Base-by-base conservation (phyloP, 2,888 invertebrate genomes). In the Ennomos erosarius region DNA sequence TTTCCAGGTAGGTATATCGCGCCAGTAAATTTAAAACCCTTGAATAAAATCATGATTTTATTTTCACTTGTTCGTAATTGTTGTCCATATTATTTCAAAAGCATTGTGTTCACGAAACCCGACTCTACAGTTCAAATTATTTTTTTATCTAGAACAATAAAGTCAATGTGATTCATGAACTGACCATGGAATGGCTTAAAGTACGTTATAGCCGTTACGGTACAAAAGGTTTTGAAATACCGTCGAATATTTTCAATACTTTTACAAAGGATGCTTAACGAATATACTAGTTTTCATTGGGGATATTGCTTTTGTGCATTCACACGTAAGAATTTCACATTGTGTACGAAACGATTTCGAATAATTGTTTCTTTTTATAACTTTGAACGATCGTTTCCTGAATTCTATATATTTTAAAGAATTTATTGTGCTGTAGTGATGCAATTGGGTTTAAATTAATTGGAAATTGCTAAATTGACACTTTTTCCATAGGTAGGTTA, bases 241-340 rank as follows among this genome's bases (percentile, higher is more conserved):
- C 50, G 55, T 53, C 52, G 62, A 65, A 65, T 58, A 64, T 66
- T 81, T 84, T 76, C 75, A 75, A 78, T 75, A 71, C 72, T 76
- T 69, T 78, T 79, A 84, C 85, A 88, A 86, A 85, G 81, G 77
- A 76, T 78, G 79, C 80, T 84, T 88, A 87, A 87, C 85, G 83
- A 87, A 80, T 16, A 16, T 76, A 73, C 79, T 82, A 85, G 86
- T 82, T 85, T 87, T 78, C 81, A 86, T 79, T 82, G 76, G 38
- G 78, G 78, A 82, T 89, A 88, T 89, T 89, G 86, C 83, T 79
- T 83, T 87, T 88, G 87, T 86, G 82, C 84, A 83, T 64, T 82
- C 86, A 82, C 79, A 78, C 78, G 83, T 75, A 81, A 73, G 79
- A 79, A 86, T 87, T 84, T 81, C 78, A 74, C 74, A 84, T 84